Percentiles rank a stretch among this genome's conserved stretches.
Conservation (phyloP, 2,888 invertebrate genomes). For the Embidobia sp. region DNA sequence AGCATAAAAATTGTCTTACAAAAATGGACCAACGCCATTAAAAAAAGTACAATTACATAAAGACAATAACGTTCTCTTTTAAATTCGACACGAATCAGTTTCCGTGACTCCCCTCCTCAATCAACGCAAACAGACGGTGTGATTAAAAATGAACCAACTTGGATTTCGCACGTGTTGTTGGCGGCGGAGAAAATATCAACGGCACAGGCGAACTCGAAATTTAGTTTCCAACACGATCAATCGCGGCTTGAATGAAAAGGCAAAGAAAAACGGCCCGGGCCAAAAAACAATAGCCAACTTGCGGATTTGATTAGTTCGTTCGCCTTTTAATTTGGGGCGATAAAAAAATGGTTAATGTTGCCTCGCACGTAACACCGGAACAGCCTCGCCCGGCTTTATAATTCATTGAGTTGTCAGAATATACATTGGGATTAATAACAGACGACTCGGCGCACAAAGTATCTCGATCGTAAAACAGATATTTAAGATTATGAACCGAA, state of each 20-base stretch:
- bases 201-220: constrained; percentile 11
- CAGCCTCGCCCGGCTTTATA: constrained; percentile 9
- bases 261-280: background rate
- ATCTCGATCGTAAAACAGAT: constrained; percentile 29
- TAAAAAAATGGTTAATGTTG: constrained; percentile 10
- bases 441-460: constrained; percentile 27
- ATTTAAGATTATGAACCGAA: constrained; percentile 44
- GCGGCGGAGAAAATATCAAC: background rate
- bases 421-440: constrained; percentile 26
- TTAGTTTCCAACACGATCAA: constrained; percentile 14
- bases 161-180: constrained; percentile 11
- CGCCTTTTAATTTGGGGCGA: too few species aligned
- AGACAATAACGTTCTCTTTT: too few species aligned
- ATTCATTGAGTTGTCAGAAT: constrained; percentile 29
- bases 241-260: constrained; percentile 2
- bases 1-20: too few species aligned
- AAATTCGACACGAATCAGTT: constrained; percentile 1
- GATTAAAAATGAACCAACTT: constrained; percentile 7
- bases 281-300: constrained; percentile 8
- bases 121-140: constrained; percentile 12
- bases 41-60: too few species aligned
- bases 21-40: too few species aligned
- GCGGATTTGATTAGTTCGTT: background rate
- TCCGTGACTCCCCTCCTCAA: background rate
- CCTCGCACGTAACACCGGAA: background rate